Conservation (phyloP, 2,888 invertebrate genomes). For the Adelognathus sp. region DNA sequence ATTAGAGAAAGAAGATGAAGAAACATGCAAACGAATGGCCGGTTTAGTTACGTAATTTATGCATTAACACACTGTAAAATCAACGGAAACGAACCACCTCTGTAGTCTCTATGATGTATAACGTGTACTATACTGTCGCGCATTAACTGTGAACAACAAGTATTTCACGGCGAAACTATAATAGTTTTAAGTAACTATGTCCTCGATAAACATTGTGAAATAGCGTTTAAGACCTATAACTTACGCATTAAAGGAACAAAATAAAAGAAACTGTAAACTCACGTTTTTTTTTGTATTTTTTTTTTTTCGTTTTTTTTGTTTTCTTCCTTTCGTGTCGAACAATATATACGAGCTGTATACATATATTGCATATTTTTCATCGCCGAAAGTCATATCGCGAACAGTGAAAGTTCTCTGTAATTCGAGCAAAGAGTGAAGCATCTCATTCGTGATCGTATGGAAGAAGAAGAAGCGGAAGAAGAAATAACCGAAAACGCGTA, state of each 20-base stretch:
- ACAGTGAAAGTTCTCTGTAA: conserved; percentile 13
- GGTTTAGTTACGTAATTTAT: conserved; percentile 62
- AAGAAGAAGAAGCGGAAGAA: background rate
- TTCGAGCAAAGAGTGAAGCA: conserved; percentile 39
- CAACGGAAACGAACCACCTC: conserved; percentile 54
- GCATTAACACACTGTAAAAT: conserved; percentile 54
- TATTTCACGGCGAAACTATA: conserved; percentile 49
- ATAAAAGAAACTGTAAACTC: conserved; percentile 22
- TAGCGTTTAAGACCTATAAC: conserved; percentile 43
- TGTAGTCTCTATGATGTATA: conserved; percentile 31
- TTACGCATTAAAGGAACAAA: conserved; percentile 24
- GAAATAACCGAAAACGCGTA: conserved; percentile 23
- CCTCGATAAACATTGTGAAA: conserved; percentile 51
- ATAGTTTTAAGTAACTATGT: conserved; percentile 51
- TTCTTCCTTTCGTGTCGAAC: background rate
- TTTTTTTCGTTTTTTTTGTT: background rate
- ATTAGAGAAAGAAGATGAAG: background rate
- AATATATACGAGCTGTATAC: too few species aligned
- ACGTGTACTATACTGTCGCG: conserved; percentile 36
- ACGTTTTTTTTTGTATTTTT: background rate
- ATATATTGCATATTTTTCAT: conserved; percentile 12
- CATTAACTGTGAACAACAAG: conserved; percentile 47
- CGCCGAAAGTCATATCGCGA: conserved; percentile 13
- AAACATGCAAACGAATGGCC: conserved; percentile 12
- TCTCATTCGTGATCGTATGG: conserved; percentile 10